Evolutionary conservation across 2,888 invertebrate genomes (phyloP).

Genomic region (Oeneis ivallda): DNA sequence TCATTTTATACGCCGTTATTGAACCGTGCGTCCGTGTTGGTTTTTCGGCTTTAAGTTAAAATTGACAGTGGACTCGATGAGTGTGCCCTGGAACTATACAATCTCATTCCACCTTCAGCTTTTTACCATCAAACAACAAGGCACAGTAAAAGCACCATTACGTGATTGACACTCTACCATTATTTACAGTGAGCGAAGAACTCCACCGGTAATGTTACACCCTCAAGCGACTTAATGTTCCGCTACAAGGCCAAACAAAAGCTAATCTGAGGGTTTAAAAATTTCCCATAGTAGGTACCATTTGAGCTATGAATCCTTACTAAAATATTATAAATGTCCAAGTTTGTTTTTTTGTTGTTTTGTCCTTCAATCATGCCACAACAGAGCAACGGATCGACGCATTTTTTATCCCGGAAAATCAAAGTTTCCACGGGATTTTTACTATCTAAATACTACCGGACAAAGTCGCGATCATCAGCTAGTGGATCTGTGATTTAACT

Average conservation of each 20-base stretch:
- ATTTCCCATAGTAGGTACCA: background rate
- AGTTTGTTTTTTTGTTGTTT: too few species aligned
- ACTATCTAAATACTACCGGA: too few species aligned
- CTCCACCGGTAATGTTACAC: background rate
- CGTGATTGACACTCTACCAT: constrained; percentile 16
- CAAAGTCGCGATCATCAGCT: too few species aligned
- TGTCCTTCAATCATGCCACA: too few species aligned
- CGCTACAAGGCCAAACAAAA: background rate
- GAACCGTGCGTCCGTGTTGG: too few species aligned
- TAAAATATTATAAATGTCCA: too few species aligned
- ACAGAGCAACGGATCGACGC: too few species aligned
- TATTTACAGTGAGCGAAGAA: constrained; percentile 12
- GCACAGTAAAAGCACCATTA: constrained; percentile 12
- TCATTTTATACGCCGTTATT: too few species aligned
- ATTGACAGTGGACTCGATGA: background rate
- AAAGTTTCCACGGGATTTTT: too few species aligned
- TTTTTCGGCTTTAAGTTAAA: background rate
- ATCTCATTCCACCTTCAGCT: background rate
- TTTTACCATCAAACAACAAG: constrained; percentile 11
- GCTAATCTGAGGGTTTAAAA: background rate
- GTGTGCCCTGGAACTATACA: background rate
- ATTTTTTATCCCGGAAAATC: too few species aligned
- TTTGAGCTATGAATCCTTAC: too few species aligned
- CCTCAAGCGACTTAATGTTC: constrained; percentile 3
- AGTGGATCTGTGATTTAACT: too few species aligned